Evolutionary conservation across 2,888 invertebrate species (phyloP).

Genomic region (Drosophila nigritarsus): DNA sequence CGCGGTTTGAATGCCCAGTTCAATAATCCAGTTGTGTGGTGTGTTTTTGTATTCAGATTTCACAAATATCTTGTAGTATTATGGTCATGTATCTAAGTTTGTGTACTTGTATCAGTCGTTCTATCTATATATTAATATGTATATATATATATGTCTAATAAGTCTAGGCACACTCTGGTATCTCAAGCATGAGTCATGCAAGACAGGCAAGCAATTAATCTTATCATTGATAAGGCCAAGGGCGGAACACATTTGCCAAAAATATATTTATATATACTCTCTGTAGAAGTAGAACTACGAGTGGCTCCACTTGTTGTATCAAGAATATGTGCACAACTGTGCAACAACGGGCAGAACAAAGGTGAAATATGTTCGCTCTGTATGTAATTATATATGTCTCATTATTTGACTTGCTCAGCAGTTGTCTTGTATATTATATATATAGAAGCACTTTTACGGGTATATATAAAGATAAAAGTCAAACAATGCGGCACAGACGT

Average conservation of each 20-base stretch:
- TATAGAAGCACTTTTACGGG: slow-evolving; percentile 1
- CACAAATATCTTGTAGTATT: slow-evolving; percentile 8
- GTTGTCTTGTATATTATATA: slow-evolving; percentile 26
- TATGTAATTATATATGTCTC: slow-evolving; percentile 19
- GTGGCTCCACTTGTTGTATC: slow-evolving; percentile 25
- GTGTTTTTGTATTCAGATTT: slow-evolving; percentile 21
- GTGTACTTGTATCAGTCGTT: slow-evolving; percentile 19
- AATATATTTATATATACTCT: slow-evolving; percentile 19
- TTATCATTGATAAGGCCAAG: slow-evolving; percentile 80
- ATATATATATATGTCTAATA: slow-evolving; percentile 1
- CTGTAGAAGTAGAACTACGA: slow-evolving; percentile 3
- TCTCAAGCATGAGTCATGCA: slow-evolving; percentile 56
- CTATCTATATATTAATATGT: no score
- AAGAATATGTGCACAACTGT: slow-evolving; percentile 27
- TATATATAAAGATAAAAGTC: slow-evolving; percentile 19
- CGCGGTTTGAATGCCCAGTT: slow-evolving; percentile 49
- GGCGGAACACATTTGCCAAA: slow-evolving; percentile 50
- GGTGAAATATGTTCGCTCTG: slow-evolving; percentile 19
- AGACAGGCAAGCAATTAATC: slow-evolving; percentile 64
- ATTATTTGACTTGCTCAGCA: slow-evolving; percentile 36
- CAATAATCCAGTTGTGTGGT: slow-evolving; percentile 22
- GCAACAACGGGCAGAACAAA: slow-evolving; percentile 8
- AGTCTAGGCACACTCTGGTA: slow-evolving; percentile 23
- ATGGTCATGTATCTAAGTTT: slow-evolving; percentile 8
- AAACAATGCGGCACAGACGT: slow-evolving; percentile 14